phyloP scores from a whole-genome alignment of 2,797 vertebrate species.

The Phaenicophaeus curvirostris region DNA sequence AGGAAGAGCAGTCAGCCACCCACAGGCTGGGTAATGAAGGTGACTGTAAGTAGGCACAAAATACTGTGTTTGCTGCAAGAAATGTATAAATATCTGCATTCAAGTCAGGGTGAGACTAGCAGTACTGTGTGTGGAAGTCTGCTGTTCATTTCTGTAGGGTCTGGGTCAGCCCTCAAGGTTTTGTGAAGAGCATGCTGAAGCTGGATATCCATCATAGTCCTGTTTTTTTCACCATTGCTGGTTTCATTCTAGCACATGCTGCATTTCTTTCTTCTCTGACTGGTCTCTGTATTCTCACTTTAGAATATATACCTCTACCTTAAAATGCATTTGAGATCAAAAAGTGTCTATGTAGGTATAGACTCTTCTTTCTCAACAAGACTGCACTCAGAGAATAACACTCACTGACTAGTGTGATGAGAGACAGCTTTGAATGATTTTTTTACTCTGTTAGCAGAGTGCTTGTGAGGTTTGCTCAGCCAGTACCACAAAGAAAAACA shows the following conservation, averaged over 20 bases:
- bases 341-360: background rate
- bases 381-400: background rate
- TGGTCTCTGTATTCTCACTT: background rate
- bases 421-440: slow-evolving; percentile 9
- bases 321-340: background rate
- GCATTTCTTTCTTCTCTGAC: background rate
- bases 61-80: background rate
- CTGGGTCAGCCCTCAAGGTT: background rate
- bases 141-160: background rate
- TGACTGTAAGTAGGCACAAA: background rate
- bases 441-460: slow-evolving; percentile 23
- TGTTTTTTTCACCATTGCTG: background rate
- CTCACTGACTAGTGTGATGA: background rate
- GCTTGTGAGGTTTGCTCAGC: slow-evolving; percentile 7
- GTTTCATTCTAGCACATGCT: background rate
- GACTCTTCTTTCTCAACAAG: background rate
- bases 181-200: background rate
- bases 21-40: background rate
- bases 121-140: background rate
- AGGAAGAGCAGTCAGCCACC: background rate
- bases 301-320: background rate
- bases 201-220: background rate
- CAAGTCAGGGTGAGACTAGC: background rate
- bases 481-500: slow-evolving; percentile 10
- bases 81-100: background rate